phyloP scores from a whole-genome alignment of 2,888 invertebrate species.

The Leptopterna dolabrata region DNA sequence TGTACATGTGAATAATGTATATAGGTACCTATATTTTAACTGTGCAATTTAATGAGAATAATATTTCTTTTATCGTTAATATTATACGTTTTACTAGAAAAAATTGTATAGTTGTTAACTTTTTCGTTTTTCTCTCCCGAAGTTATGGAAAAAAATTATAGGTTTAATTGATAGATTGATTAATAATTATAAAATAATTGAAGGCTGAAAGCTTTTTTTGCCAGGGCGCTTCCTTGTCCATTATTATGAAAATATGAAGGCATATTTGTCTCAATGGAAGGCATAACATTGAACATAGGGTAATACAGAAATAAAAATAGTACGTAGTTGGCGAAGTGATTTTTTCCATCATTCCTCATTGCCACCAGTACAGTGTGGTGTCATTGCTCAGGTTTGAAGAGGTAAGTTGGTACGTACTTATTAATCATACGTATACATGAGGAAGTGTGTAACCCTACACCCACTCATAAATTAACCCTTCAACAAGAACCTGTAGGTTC shows the following conservation, averaged over 20 bases:
- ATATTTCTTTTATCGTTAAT: not conserved
- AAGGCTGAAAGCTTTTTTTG: conserved; percentile 46
- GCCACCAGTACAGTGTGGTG: too few species aligned
- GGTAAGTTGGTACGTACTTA: too few species aligned
- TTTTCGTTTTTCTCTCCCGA: not conserved
- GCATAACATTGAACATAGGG: conserved; percentile 31
- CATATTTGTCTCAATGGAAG: conserved; percentile 15
- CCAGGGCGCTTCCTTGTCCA: conserved; percentile 41
- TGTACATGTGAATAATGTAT: conserved; percentile 53
- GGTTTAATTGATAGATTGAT: conserved; percentile 5
- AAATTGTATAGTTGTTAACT: not conserved
- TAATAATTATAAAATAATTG: not conserved
- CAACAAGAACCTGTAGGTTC: too few species aligned
- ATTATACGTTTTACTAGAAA: not conserved
- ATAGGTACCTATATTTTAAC: conserved; percentile 32
- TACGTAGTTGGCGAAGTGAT: not conserved
- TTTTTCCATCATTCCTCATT: not conserved
- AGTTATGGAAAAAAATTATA: not conserved
- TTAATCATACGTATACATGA: too few species aligned
- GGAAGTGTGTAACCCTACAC: too few species aligned
- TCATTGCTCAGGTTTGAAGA: too few species aligned
- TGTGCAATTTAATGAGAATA: conserved; percentile 41
- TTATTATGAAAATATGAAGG: conserved; percentile 18
- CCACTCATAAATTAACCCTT: too few species aligned
- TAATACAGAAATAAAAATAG: conserved; percentile 36